A percentile compares a stretch with the other conserved stretches of the same genome.
Conservation (phyloP, 2,797 vertebrate genomes). For the Acrossocheilus fasciatus region DNA sequence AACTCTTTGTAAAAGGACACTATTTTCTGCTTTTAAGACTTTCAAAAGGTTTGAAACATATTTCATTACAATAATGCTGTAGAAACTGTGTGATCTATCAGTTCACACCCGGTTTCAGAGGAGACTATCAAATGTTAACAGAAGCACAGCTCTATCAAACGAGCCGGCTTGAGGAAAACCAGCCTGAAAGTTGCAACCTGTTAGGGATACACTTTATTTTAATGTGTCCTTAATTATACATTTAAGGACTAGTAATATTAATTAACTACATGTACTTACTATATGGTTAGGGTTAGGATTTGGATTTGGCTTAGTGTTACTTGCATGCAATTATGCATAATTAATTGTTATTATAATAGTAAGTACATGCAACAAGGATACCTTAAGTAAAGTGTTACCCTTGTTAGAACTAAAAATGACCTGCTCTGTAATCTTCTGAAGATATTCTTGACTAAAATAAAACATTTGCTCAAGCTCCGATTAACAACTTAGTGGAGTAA, state of each 20-base stretch:
- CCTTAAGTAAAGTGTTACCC: no score
- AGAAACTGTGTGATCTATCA: not conserved
- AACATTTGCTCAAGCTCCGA: not conserved
- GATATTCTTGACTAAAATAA: not conserved
- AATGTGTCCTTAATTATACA: no score
- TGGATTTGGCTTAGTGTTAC: no score
- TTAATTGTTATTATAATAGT: no score
- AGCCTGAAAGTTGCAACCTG: not conserved
- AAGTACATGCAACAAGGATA: no score
- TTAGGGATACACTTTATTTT: no score
- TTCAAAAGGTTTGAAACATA: not conserved
- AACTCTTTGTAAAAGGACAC: not conserved
- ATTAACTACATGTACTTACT: no score
- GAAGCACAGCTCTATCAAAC: constrained; percentile 8
- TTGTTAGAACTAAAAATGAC: not conserved
- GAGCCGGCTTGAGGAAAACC: not conserved
- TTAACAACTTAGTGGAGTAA: not conserved
- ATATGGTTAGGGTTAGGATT: no score
- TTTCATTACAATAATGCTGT: constrained; percentile 12
- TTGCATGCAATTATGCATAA: no score
- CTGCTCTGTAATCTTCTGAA: not conserved
- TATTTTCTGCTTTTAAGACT: not conserved
- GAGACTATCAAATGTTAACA: not conserved
- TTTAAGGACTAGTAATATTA: no score
- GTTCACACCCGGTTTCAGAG: constrained; percentile 28